phyloP scores from a whole-genome alignment of 2,113 vertebrate species.

The Ranitomeya variabilis region DNA sequence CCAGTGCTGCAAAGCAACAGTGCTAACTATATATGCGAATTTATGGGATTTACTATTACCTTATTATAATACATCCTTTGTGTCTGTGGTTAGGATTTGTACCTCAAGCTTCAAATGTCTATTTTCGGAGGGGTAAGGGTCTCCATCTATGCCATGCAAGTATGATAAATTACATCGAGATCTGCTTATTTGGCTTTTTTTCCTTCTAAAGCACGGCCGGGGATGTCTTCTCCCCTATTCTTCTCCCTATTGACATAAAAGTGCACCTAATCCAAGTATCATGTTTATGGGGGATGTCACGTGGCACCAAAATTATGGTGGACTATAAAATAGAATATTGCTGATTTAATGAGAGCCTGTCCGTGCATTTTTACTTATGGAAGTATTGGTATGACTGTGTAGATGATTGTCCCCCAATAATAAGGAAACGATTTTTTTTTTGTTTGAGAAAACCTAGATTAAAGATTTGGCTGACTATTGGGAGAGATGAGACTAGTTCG shows the following conservation, averaged over 20 bases:
- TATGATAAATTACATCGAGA: not conserved
- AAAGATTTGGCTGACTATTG: too few species aligned
- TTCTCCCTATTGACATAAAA: not conserved
- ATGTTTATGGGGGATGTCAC: not conserved
- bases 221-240: not conserved
- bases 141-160: not conserved
- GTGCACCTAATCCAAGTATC: not conserved
- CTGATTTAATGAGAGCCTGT: not conserved
- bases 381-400: too few species aligned
- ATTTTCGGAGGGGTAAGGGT: not conserved
- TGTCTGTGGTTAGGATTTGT: not conserved
- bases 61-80: not conserved
- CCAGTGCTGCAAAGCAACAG: too few species aligned
- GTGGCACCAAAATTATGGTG: not conserved
- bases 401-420: too few species aligned
- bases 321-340: not conserved
- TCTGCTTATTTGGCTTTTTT: not conserved
- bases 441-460: too few species aligned
- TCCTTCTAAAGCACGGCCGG: not conserved
- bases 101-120: not conserved
- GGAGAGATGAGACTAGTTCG: too few species aligned
- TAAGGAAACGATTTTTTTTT: too few species aligned
- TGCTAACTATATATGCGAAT: not conserved
- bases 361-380: too few species aligned
- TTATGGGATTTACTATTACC: not conserved